phyloP scores from a whole-genome alignment of 2,888 invertebrate genomes.

The Apotomis turbidana region DNA sequence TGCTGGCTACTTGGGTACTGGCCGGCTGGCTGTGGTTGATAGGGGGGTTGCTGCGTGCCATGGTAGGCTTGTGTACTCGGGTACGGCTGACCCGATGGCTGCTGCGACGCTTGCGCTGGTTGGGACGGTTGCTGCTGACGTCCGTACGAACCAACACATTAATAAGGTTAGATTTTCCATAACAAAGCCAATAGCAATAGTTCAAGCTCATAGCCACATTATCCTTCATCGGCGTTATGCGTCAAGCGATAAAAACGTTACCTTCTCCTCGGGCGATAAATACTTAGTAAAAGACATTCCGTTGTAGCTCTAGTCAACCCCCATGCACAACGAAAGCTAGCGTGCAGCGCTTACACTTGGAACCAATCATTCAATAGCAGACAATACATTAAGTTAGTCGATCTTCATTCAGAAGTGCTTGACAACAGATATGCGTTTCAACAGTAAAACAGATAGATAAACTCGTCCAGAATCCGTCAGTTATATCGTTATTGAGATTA shows the following conservation, averaged over 20 bases:
- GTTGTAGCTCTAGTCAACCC: conserved; percentile 78
- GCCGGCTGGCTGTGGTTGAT: conserved; percentile 78
- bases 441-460: conserved; percentile 21
- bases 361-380: conserved; percentile 74
- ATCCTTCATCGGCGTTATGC: conserved; percentile 71
- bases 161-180: conserved; percentile 84
- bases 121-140: conserved; percentile 84
- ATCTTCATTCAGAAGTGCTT: conserved; percentile 64
- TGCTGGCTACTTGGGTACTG: conserved; percentile 80
- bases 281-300: conserved; percentile 71
- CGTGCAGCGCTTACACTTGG: conserved; percentile 80
- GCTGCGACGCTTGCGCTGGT: conserved; percentile 82
- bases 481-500: conserved; percentile 18
- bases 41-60: conserved; percentile 83
- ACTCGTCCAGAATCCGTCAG: conserved; percentile 29
- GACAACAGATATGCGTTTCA: conserved; percentile 47
- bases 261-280: conserved; percentile 71
- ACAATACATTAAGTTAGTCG: conserved; percentile 59
- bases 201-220: conserved; percentile 77
- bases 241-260: conserved; percentile 78
- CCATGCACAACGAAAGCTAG: conserved; percentile 84
- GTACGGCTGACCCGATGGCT: conserved; percentile 80
- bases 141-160: conserved; percentile 85
- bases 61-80: conserved; percentile 82
- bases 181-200: conserved; percentile 79